These are phyloP conservation scores for Rhinogobius similis DNA, from an alignment of 2,113 vertebrate genomes.

Conservation along the genomic window DNA sequence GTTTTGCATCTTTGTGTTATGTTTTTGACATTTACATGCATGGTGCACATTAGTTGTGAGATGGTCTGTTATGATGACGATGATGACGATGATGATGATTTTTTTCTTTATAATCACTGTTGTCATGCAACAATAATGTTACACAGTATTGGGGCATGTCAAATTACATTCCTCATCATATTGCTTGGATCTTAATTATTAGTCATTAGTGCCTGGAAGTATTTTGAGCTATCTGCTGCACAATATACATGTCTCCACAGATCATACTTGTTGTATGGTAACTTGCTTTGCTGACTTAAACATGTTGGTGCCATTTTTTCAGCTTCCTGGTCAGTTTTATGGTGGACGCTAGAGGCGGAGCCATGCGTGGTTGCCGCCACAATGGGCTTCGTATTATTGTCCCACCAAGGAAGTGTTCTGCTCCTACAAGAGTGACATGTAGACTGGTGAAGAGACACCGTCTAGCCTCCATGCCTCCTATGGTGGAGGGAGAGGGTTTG, in stretches of 20 bases:
- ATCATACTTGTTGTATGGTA: no score
- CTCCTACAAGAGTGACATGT: constrained; percentile 94
- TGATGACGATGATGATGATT: no score
- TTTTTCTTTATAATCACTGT: neutral
- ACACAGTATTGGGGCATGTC: neutral
- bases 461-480: constrained; percentile 94
- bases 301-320: constrained; percentile 19
- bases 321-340: constrained; percentile 99
- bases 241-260: no score
- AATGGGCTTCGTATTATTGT: constrained; percentile 96
- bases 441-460: constrained; percentile 95
- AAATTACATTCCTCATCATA: neutral
- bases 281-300: neutral
- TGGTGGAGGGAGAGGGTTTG: constrained; percentile 95
- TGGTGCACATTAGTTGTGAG: constrained; percentile 25
- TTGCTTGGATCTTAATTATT: neutral
- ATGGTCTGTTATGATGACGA: neutral
- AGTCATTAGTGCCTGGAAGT: neutral
- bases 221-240: neutral
- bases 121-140: neutral
- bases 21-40: constrained; percentile 19
- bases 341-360: constrained; percentile 96
- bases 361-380: constrained; percentile 97
- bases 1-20: constrained; percentile 29
- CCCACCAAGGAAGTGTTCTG: constrained; percentile 94